These are phyloP conservation scores for Dipodomys merriami DNA, from an alignment of 2,113 vertebrate species.

Conservation along the genomic window DNA sequence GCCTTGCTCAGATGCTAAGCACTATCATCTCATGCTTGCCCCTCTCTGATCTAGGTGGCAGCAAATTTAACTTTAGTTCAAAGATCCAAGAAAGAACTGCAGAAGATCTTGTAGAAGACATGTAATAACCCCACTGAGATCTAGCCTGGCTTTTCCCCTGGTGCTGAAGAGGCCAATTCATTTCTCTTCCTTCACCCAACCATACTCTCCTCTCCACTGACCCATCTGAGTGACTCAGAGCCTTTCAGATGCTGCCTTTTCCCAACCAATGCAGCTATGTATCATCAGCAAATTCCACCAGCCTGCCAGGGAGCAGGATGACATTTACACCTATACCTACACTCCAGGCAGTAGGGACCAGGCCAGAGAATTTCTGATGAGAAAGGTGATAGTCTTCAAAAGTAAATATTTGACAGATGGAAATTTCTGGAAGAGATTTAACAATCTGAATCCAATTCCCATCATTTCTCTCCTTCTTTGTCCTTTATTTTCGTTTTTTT, in stretches of 20 bases:
- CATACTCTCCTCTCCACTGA: constrained; percentile 30
- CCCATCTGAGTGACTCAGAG: constrained; percentile 50
- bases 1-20: background rate
- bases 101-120: background rate
- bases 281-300: constrained; percentile 77
- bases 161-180: background rate
- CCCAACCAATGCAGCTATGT: constrained; percentile 62
- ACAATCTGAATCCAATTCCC: constrained; percentile 25
- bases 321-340: constrained; percentile 67
- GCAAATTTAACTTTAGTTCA: constrained; percentile 39
- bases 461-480: background rate
- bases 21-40: background rate
- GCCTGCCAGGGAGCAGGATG: constrained; percentile 57
- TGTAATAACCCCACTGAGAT: constrained; percentile 7
- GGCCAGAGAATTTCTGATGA: constrained; percentile 62
- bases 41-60: background rate
- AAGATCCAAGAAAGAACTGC: background rate
- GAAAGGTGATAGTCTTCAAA: constrained; percentile 58
- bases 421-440: constrained; percentile 52
- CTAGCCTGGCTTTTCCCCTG: background rate
- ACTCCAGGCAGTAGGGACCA: constrained; percentile 63
- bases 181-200: background rate
- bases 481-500: background rate
- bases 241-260: constrained; percentile 44
- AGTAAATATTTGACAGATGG: constrained; percentile 60